Percentiles rank a stretch among this genome's conserved stretches.
Conservation (phyloP, 2,113 vertebrate species). For the Ceratotherium simum region DNA sequence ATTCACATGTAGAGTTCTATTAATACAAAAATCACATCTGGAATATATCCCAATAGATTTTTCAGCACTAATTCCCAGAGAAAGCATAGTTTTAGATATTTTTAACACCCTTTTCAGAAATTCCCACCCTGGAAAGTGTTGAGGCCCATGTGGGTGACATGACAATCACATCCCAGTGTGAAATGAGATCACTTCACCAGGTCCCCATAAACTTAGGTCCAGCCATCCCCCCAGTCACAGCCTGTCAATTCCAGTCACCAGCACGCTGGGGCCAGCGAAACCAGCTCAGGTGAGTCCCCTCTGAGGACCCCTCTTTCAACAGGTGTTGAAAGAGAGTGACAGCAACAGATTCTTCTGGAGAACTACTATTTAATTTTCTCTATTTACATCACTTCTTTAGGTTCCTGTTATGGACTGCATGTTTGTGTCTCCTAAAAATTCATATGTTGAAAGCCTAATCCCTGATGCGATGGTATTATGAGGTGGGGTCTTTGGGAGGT, state of each 20-base stretch:
- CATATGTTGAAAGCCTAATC: background rate
- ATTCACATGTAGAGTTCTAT: background rate
- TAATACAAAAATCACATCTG: background rate
- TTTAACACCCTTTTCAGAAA: background rate
- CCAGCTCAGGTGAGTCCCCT: background rate
- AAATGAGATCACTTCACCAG: background rate
- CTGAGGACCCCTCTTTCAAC: no score
- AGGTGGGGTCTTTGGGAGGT: background rate
- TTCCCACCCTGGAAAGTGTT: background rate
- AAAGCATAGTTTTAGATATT: background rate
- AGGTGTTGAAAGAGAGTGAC: background rate
- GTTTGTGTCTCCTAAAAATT: background rate
- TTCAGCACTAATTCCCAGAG: background rate
- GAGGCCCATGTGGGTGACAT: background rate
- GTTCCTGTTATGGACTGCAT: background rate
- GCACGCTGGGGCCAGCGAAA: background rate
- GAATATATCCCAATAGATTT: background rate
- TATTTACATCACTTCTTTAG: background rate
- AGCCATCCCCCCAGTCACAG: background rate
- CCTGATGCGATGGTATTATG: background rate
- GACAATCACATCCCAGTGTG: background rate
- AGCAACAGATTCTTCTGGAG: background rate
- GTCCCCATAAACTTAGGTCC: background rate
- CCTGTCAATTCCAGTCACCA: background rate
- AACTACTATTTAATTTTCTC: background rate